Conservation (phyloP, 2,888 invertebrate genomes). For the Stenodera caucasica region DNA sequence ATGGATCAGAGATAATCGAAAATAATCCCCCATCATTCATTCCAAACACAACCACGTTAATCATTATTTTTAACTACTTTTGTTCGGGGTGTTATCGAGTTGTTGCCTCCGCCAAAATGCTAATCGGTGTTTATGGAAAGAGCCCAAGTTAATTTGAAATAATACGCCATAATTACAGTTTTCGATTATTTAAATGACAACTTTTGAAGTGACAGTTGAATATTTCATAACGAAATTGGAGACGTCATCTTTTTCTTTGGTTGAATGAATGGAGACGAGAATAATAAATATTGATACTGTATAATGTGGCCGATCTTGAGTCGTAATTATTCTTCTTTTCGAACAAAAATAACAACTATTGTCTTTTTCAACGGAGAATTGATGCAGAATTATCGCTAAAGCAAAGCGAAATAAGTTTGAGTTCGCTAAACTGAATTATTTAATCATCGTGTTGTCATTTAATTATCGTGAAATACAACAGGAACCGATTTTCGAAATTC, state of each 20-base stretch:
- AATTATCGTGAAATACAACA: not conserved
- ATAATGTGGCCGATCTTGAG: not conserved
- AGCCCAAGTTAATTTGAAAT: not conserved
- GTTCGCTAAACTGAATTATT: no score
- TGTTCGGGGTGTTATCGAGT: not conserved
- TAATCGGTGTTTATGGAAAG: not conserved
- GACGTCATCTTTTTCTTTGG: no score
- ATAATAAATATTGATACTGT: constrained; percentile 3
- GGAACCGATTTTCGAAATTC: not conserved
- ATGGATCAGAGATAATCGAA: not conserved
- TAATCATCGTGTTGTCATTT: no score
- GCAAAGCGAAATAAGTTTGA: no score
- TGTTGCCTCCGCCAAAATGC: not conserved
- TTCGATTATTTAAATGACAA: no score
- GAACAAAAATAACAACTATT: no score
- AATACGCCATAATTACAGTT: no score
- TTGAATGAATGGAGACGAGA: not conserved
- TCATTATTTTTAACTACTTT: not conserved
- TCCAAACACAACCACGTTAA: not conserved
- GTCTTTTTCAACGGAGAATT: no score
- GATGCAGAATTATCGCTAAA: no score
- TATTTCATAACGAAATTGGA: no score
- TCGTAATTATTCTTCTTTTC: constrained; percentile 5
- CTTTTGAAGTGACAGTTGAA: no score
- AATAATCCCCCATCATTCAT: not conserved